Percentiles rank a stretch among this genome's conserved stretches.
phyloP scores from a whole-genome alignment of 1,140 invertebrate species.

The Magallana ariakensis region DNA sequence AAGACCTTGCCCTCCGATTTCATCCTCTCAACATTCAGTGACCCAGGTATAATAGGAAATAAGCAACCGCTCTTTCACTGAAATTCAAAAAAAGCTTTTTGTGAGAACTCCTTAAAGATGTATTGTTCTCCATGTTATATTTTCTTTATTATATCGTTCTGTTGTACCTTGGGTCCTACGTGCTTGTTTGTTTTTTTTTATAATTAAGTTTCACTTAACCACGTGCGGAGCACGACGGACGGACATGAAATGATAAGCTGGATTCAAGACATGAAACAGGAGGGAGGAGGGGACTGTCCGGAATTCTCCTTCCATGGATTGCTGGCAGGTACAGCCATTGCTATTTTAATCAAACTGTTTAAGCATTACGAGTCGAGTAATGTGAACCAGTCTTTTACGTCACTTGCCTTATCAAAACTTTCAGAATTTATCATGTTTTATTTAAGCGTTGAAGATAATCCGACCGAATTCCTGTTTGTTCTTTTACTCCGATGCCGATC shows the following conservation, averaged over 20 bases:
- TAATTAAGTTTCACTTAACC: constrained; percentile 26
- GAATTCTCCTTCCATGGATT: constrained; percentile 28
- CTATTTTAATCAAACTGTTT: neutral
- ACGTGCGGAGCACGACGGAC: neutral
- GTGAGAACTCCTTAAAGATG: no score
- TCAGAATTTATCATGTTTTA: neutral
- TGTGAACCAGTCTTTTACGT: no score
- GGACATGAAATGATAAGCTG: constrained; percentile 19
- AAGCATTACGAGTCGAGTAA: no score
- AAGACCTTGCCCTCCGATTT: constrained; percentile 41
- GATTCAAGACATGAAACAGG: constrained; percentile 3
- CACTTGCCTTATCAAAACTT: no score
- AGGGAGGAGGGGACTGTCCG: constrained; percentile 35
- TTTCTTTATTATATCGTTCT: no score
- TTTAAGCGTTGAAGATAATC: constrained; percentile 23
- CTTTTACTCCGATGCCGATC: constrained; percentile 44
- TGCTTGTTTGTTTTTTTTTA: neutral
- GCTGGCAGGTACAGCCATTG: neutral
- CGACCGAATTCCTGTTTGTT: constrained; percentile 24
- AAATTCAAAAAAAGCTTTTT: no score
- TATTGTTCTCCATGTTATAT: no score
- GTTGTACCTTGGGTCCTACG: no score
- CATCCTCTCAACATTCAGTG: constrained; percentile 58
- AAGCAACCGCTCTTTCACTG: no score
- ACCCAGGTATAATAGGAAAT: constrained; percentile 50